Evolutionary conservation across 30 jellyfish, hydroid and myxozoan genomes (phyloP).

Genomic region (Aurelia aurita): DNA sequence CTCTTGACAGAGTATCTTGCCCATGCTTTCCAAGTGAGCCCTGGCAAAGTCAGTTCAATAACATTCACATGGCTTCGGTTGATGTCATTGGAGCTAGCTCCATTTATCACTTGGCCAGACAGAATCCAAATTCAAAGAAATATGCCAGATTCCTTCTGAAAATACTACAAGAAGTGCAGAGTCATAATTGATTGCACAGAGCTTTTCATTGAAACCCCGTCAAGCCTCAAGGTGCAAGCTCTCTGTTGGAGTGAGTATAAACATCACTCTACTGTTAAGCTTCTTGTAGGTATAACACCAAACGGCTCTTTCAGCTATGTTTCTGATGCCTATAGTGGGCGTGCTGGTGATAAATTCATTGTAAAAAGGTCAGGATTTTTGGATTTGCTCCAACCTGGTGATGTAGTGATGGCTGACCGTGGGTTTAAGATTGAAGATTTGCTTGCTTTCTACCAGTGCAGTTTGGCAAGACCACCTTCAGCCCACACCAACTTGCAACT

Average conservation of each 20-base stretch:
- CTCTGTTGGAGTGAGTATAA: conserved; percentile 44
- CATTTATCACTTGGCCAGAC: conserved; percentile 43
- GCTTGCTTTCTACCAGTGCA: conserved; percentile 13
- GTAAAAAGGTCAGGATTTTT: conserved; percentile 19
- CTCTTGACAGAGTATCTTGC: conserved; percentile 36
- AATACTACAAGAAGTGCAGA: conserved; percentile 29
- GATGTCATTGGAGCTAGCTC: conserved; percentile 15
- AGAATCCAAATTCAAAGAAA: conserved; percentile 10
- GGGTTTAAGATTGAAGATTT: conserved; percentile 42
- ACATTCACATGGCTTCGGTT: conserved; percentile 46
- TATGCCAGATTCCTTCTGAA: conserved; percentile 17
- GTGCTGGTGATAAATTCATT: conserved; percentile 33
- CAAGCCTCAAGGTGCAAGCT: conserved; percentile 42
- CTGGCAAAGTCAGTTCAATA: conserved; percentile 7
- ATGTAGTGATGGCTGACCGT: conserved; percentile 39
- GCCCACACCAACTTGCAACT: conserved; percentile 46
- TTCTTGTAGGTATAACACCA: conserved; percentile 40
- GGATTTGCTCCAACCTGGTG: conserved; percentile 18
- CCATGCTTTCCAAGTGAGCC: conserved; percentile 5
- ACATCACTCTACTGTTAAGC: conserved; percentile 52
- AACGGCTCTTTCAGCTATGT: conserved; percentile 35
- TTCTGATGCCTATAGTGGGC: conserved; percentile 61
- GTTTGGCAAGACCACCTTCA: conserved; percentile 38
- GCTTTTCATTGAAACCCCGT: conserved; percentile 67
- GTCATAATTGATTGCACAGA: conserved; percentile 68